phyloP scores from a whole-genome alignment of 2,113 vertebrate genomes.

The Pangasianodon hypophthalmus region DNA sequence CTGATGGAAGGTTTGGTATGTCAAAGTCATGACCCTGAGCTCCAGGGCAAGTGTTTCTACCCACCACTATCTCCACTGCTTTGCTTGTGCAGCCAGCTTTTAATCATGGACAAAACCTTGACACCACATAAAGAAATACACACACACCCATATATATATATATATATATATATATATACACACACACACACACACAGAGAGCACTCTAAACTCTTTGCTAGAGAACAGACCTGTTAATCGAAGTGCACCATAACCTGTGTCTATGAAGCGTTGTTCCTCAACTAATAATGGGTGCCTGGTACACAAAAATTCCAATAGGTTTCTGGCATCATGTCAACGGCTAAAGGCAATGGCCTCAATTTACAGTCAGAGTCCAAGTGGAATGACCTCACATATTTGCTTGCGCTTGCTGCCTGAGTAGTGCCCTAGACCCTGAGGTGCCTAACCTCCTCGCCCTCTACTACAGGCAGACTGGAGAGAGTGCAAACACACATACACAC shows the following conservation, averaged over 20 bases:
- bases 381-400: constrained; percentile 50
- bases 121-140: background rate
- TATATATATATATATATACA: constrained; percentile 20
- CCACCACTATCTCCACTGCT: constrained; percentile 79
- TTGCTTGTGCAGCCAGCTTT: constrained; percentile 86
- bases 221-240: constrained; percentile 33
- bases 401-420: constrained; percentile 35
- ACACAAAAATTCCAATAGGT: constrained; percentile 40
- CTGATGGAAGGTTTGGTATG: constrained; percentile 81
- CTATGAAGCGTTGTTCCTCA: constrained; percentile 24
- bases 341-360: constrained; percentile 41
- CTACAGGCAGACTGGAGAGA: constrained; percentile 23
- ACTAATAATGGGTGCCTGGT: constrained; percentile 39
- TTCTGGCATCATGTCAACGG: constrained; percentile 39
- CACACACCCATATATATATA: constrained; percentile 20
- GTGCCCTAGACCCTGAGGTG: constrained; percentile 36
- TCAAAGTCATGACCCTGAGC: constrained; percentile 82
- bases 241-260: constrained; percentile 12
- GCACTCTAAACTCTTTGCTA: constrained; percentile 33
- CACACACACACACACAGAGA: constrained; percentile 15
- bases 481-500: constrained; percentile 25
- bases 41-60: constrained; percentile 83
- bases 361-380: constrained; percentile 45
- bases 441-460: constrained; percentile 44
- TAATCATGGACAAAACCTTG: constrained; percentile 70